phyloP scores from a whole-genome alignment of 2,888 invertebrate genomes.

The Calameuta idolon region DNA sequence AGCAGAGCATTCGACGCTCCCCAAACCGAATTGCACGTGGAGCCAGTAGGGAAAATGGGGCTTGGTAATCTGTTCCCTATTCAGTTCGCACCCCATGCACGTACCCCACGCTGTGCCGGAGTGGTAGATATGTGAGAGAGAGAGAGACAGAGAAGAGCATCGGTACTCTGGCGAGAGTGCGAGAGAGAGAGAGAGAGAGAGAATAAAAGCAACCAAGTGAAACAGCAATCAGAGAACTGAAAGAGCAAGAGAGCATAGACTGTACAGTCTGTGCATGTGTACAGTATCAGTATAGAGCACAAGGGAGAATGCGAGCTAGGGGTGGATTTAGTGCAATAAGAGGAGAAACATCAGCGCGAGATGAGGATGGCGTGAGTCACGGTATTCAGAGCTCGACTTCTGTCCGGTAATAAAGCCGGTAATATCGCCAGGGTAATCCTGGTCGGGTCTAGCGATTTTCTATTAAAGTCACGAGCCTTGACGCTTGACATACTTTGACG shows the following conservation, averaged over 20 bases:
- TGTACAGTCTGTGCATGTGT: not conserved
- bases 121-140: slow-evolving; percentile 4
- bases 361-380: slow-evolving; percentile 46
- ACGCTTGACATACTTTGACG: not conserved
- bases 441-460: slow-evolving; percentile 24
- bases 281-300: not conserved
- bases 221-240: slow-evolving; percentile 21
- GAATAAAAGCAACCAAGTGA: slow-evolving; percentile 17
- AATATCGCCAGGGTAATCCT: slow-evolving; percentile 50
- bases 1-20: slow-evolving; percentile 10
- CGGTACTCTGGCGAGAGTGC: not conserved
- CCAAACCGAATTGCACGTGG: slow-evolving; percentile 19
- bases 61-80: slow-evolving; percentile 40
- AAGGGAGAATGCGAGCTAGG: not conserved
- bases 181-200: slow-evolving; percentile 15
- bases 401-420: slow-evolving; percentile 44
- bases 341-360: slow-evolving; percentile 43
- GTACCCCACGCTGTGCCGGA: not conserved
- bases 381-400: slow-evolving; percentile 31
- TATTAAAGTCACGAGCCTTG: slow-evolving; percentile 36
- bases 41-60: slow-evolving; percentile 10
- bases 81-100: slow-evolving; percentile 34
- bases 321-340: slow-evolving; percentile 38
- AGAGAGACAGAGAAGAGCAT: slow-evolving; percentile 5
- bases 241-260: not conserved